Percentiles rank a stretch among this genome's conserved stretches.
Conservation (phyloP, 2,113 vertebrate species). For the Stegostoma tigrinum region DNA sequence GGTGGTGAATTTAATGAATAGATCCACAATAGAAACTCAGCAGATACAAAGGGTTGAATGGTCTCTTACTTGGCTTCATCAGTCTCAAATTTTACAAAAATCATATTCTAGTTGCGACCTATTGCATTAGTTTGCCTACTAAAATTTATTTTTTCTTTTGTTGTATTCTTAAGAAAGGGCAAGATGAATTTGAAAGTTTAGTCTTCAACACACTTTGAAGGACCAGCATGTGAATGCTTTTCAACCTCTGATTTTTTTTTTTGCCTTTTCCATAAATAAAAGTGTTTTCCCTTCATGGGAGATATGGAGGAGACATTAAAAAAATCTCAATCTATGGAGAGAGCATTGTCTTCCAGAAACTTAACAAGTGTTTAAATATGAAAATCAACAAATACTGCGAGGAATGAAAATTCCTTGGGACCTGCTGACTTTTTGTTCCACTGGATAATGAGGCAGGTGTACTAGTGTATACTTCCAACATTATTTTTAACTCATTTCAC, state of each 20-base stretch:
- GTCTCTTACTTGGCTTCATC: background rate
- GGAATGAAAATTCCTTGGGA: background rate
- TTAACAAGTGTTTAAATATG: background rate
- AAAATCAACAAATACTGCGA: background rate
- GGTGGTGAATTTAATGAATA: background rate
- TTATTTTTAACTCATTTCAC: background rate
- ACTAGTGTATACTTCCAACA: background rate
- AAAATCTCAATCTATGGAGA: background rate
- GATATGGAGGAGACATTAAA: background rate
- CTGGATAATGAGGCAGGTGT: background rate
- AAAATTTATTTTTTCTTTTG: background rate
- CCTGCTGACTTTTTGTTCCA: background rate
- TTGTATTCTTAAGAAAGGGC: background rate
- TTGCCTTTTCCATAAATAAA: background rate
- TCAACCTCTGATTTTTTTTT: background rate
- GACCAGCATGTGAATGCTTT: background rate
- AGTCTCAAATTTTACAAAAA: background rate
- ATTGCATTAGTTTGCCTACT: background rate
- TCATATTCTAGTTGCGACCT: background rate
- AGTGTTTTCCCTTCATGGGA: background rate
- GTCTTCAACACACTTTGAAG: background rate
- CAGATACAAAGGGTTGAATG: background rate
- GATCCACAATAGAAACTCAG: background rate
- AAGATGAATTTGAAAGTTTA: background rate
- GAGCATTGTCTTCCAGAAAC: background rate